Percentiles rank a stretch among this genome's conserved stretches.
Conservation (phyloP, 2,113 vertebrate species). For the Heloderma charlesbogerti region DNA sequence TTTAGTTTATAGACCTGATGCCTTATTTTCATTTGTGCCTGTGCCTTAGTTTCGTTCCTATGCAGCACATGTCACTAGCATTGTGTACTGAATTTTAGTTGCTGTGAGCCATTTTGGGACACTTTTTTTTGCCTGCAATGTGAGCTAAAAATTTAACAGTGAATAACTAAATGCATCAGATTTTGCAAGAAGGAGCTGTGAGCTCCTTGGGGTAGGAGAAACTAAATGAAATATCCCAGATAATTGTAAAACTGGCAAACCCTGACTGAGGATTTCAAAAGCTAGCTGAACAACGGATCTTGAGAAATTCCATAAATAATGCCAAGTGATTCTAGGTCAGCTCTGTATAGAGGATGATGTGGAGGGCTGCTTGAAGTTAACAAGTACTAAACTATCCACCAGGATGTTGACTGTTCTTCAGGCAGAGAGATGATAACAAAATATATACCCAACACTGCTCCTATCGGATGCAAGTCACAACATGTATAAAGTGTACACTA, state of each 20-base stretch:
- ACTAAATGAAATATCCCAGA: neutral
- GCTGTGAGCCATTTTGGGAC: neutral
- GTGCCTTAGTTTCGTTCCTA: neutral
- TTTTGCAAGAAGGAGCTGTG: neutral
- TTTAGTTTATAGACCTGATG: neutral
- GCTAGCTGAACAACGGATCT: neutral
- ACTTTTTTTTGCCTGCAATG: neutral
- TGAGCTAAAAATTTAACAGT: neutral
- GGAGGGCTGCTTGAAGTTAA: neutral
- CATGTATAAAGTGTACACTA: neutral
- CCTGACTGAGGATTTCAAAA: neutral
- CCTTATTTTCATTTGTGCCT: neutral
- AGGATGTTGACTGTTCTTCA: neutral
- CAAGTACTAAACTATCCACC: neutral
- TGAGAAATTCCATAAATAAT: neutral
- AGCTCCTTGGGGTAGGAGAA: neutral
- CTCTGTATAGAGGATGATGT: neutral
- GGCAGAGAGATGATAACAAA: neutral
- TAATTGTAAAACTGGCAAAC: constrained; percentile 30
- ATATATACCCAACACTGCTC: neutral
- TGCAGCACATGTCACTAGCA: neutral
- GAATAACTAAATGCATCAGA: neutral
- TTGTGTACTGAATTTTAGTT: neutral
- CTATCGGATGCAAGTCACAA: neutral
- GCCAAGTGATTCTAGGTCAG: neutral